Percentiles rank a stretch among this genome's conserved stretches.
These are phyloP conservation scores for Hipparchia sbordonii DNA, from an alignment of 2,888 invertebrate genomes.

Conservation along the genomic window DNA sequence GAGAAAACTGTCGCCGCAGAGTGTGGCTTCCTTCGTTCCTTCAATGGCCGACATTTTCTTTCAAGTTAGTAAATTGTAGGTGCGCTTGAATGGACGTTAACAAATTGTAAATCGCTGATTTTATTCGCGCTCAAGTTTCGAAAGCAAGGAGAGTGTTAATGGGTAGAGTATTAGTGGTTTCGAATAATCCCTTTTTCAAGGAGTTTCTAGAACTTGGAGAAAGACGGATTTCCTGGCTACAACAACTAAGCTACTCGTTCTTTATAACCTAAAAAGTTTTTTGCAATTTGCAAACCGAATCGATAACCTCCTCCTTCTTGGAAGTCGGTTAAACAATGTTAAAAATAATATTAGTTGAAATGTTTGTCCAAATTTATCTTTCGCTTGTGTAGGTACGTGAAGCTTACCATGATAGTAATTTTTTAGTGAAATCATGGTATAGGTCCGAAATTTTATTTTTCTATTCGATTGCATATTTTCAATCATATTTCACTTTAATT, in stretches of 20 bases:
- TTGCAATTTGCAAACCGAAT: no score
- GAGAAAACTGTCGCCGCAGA: background rate
- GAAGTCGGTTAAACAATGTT: no score
- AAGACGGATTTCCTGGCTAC: background rate
- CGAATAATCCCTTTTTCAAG: background rate
- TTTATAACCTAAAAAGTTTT: background rate
- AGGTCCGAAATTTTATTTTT: no score
- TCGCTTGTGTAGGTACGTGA: no score
- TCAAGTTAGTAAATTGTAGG: constrained; percentile 11
- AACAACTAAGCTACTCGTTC: background rate
- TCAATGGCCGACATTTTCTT: constrained; percentile 5
- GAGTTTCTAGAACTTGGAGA: background rate
- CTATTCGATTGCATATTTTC: no score
- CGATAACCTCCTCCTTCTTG: no score
- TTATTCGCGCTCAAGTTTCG: constrained; percentile 25
- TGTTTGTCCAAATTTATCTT: no score
- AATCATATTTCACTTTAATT: no score
- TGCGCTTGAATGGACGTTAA: constrained; percentile 23
- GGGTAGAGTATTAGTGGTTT: background rate
- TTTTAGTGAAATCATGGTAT: no score
- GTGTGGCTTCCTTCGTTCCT: background rate
- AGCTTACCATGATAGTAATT: no score
- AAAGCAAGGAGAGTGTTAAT: constrained; percentile 10
- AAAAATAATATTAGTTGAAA: no score
- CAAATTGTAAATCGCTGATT: constrained; percentile 31